These are phyloP conservation scores for Autographa pulchrina DNA, from an alignment of 2,888 invertebrate species.

Conservation along the genomic window DNA sequence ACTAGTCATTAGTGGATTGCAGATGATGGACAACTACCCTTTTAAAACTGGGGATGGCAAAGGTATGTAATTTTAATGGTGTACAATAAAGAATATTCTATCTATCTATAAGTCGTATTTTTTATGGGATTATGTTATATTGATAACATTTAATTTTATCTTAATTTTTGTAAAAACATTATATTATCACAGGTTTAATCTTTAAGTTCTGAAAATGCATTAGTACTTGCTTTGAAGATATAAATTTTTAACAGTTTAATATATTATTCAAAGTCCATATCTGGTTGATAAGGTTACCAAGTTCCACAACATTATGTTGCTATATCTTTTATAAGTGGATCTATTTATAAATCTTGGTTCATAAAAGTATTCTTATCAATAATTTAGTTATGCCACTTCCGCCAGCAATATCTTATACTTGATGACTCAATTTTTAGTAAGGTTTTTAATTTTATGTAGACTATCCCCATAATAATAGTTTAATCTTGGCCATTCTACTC, in stretches of 20 bases:
- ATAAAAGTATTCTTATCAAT: not conserved
- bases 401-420: no score
- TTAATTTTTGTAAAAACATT: not conserved
- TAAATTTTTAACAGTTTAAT: not conserved
- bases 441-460: no score
- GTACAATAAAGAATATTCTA: no score
- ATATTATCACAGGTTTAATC: not conserved
- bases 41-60: conserved; percentile 88
- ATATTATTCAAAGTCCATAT: not conserved
- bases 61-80: no score
- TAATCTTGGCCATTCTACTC: no score
- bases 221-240: not conserved
- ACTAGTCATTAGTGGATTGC: conserved; percentile 94
- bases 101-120: no score
- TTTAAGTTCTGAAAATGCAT: not conserved
- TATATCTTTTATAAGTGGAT: not conserved
- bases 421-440: no score
- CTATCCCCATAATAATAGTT: no score
- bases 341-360: not conserved
- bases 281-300: not conserved
- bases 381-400: not conserved
- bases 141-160: no score
- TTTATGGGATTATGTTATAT: no score
- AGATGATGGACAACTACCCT: conserved; percentile 96
- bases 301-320: not conserved